A percentile compares a stretch with the other conserved stretches of the same genome.
These are phyloP conservation scores for Chloroclysta siterata DNA, from an alignment of 2,888 invertebrate genomes.

Conservation along the genomic window DNA sequence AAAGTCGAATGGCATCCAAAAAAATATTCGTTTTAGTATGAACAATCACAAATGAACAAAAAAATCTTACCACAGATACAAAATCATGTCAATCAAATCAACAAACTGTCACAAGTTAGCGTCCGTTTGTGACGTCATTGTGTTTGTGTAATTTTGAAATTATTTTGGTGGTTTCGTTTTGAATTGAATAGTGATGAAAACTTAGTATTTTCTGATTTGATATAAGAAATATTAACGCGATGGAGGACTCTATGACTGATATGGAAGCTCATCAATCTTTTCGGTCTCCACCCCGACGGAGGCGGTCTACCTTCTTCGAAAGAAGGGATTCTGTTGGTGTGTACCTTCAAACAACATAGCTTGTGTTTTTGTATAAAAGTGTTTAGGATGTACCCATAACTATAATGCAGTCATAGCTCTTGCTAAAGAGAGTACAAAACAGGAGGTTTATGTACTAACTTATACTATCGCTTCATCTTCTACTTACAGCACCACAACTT, in stretches of 20 bases:
- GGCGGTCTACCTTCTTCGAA: conserved; percentile 78
- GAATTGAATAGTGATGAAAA: conserved; percentile 15
- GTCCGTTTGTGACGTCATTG: conserved; percentile 53
- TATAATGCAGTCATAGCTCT: not conserved
- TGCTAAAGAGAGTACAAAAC: not conserved
- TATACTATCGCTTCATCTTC: not conserved
- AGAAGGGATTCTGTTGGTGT: conserved; percentile 72
- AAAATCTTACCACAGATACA: too few species aligned
- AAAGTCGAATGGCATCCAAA: too few species aligned
- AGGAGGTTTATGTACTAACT: too few species aligned
- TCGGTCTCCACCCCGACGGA: conserved; percentile 70
- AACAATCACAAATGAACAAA: too few species aligned
- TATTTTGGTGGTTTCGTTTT: conserved; percentile 31
- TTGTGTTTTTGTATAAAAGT: conserved; percentile 7
- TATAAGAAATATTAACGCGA: conserved; percentile 37
- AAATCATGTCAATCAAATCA: too few species aligned
- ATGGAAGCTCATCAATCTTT: conserved; percentile 61
- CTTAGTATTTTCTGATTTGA: conserved; percentile 5
- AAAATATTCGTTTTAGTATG: too few species aligned
- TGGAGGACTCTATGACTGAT: conserved; percentile 68
- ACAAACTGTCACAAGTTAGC: too few species aligned
- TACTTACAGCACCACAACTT: conserved; percentile 61
- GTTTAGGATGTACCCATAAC: too few species aligned
- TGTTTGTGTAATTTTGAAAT: conserved; percentile 46
- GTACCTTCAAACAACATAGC: conserved; percentile 19